Evolutionary conservation across 2,113 vertebrate genomes (phyloP).

Genomic region (Hystrix brachyura): DNA sequence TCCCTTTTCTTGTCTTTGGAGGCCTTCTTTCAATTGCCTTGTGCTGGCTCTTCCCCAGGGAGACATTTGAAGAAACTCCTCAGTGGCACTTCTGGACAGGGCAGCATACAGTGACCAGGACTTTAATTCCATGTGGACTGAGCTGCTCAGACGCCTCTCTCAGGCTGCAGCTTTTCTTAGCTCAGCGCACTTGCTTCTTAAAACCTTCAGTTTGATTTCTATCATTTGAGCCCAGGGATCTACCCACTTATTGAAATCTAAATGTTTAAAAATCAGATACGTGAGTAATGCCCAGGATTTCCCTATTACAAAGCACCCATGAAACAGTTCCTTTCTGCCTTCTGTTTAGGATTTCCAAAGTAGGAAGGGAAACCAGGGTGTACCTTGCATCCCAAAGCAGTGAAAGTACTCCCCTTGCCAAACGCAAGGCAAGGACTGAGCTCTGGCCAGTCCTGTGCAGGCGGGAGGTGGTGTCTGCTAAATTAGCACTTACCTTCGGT

Average conservation of each 20-base stretch:
- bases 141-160: background rate
- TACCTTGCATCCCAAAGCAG: conserved; percentile 38
- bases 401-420: conserved; percentile 12
- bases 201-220: conserved; percentile 51
- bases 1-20: conserved; percentile 36
- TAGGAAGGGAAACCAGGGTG: conserved; percentile 58
- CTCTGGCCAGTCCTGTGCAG: background rate
- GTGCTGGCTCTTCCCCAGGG: background rate
- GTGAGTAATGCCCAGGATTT: conserved; percentile 43
- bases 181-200: conserved; percentile 39
- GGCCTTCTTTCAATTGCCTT: background rate
- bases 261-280: conserved; percentile 59
- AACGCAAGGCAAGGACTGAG: conserved; percentile 48
- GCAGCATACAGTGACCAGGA: background rate
- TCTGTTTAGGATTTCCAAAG: conserved; percentile 59
- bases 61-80: conserved; percentile 32
- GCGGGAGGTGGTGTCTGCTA: background rate
- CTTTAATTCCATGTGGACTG: background rate
- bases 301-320: conserved; percentile 36
- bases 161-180: background rate
- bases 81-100: background rate
- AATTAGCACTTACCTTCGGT: background rate
- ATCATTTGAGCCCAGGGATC: conserved; percentile 77
- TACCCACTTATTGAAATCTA: conserved; percentile 46
- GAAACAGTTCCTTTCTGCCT: conserved; percentile 62